These are phyloP conservation scores for Neoniphon sammara DNA, from an alignment of 2,797 vertebrate species.

Conservation along the genomic window DNA sequence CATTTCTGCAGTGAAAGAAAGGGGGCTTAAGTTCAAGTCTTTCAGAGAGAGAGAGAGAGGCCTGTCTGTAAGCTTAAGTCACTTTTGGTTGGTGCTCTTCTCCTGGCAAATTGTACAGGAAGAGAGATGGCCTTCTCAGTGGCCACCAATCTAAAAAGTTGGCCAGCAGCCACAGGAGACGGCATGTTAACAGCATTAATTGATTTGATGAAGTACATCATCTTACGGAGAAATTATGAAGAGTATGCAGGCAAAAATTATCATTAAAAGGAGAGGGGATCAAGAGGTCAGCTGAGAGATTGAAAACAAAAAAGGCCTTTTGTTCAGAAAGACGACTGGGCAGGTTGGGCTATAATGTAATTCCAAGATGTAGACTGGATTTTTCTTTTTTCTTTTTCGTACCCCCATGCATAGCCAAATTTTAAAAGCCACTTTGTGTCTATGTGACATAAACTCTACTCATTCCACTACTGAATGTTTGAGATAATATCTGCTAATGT, in stretches of 20 bases:
- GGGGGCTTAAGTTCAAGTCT: neutral
- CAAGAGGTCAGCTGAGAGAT: neutral
- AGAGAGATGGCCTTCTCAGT: conserved; percentile 7
- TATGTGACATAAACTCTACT: too few relatives aligned
- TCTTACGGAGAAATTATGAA: neutral
- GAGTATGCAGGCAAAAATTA: neutral
- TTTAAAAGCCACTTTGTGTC: too few relatives aligned
- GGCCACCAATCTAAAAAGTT: conserved; percentile 18
- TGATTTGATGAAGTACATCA: conserved; percentile 16
- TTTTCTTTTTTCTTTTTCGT: neutral
- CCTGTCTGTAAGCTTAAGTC: neutral
- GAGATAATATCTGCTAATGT: neutral
- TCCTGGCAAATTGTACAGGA: neutral
- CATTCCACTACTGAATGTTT: neutral
- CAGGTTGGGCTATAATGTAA: neutral
- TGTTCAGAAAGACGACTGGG: neutral
- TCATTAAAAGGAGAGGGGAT: neutral
- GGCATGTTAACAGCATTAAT: conserved; percentile 5
- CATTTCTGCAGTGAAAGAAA: neutral
- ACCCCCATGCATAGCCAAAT: too few relatives aligned
- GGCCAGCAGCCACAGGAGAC: conserved; percentile 13
- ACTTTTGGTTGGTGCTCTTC: neutral
- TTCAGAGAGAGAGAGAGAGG: neutral
- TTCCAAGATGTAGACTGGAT: neutral
- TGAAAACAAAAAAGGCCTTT: neutral